Percentiles rank a stretch among this genome's conserved stretches.
Conservation (phyloP, 92 coral and sea anemone genomes). For the Epizoanthus ramosus region DNA sequence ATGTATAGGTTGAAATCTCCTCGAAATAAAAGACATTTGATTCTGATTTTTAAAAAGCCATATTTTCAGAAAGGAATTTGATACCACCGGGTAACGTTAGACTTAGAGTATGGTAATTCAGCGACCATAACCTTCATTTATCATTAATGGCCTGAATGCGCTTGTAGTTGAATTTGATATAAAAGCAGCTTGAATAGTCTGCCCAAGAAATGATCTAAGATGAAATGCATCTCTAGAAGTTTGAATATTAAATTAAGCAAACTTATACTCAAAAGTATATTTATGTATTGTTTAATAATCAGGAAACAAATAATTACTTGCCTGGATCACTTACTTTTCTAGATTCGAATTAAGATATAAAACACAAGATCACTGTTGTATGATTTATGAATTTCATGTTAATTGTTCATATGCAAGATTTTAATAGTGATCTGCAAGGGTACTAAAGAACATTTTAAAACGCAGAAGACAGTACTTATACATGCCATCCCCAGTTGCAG, state of each 20-base stretch:
- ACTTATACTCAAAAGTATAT: too few relatives aligned
- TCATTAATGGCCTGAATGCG: slow-evolving; percentile 32
- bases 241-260: too few relatives aligned
- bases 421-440: neutral
- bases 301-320: neutral
- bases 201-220: neutral
- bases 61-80: neutral
- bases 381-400: neutral
- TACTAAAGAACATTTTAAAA: too few relatives aligned
- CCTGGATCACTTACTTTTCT: neutral
- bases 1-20: neutral
- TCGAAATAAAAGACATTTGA: neutral
- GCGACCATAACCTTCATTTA: slow-evolving; percentile 27
- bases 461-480: too few relatives aligned
- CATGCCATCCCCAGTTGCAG: too few relatives aligned
- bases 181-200: slow-evolving; percentile 10
- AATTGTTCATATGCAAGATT: neutral
- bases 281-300: neutral
- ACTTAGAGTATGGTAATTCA: slow-evolving; percentile 42
- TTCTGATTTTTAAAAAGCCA: neutral
- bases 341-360: neutral
- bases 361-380: neutral
- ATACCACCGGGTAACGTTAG: neutral
- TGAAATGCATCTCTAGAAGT: neutral
- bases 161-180: slow-evolving; percentile 11